Evolutionary conservation across 2,797 vertebrate species (phyloP), one percentile per base, ranked within the genome.

Genomic region (Sebastes aleutianus): DNA sequence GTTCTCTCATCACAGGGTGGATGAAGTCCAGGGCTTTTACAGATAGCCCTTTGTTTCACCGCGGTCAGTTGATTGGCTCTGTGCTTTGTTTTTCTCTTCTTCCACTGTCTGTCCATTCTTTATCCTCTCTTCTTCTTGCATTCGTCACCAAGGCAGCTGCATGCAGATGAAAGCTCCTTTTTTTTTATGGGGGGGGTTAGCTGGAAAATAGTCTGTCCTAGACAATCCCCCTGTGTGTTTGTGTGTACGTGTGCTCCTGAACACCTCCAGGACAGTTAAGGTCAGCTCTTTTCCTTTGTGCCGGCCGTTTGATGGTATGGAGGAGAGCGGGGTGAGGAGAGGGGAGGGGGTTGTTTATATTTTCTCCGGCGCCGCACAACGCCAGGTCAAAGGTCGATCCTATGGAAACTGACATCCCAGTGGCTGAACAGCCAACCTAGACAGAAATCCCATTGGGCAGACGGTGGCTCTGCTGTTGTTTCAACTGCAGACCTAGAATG

Each of bases 281-380:
- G 91, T 92, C 92, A 91, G 83, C 84, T 85, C 63, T 84, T 80
- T 88, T 88, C 79, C 90, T 95, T 94, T 95, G 94, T 95, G 88
- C 77, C 16, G 29, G 68, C 77, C 83, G 36, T 87, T 85, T 88
- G 74, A 87, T 87, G 82, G 79, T 64, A 78, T 77, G 81, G 66
- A 69, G 74, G 34, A 27, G 70, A 61, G 79, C 18, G 0, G 14
- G 56, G 36, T 14, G 80, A 24, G 59, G 43, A 8, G 43, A 76
- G 67, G 76, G 82, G 85, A 83, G 76, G 78, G 74, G 85, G 39
- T 56, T 85, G 91, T 83, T 91, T 91, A 77, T 81, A 36, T 80
- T 61, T 72, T 27, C 73, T 63, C 59, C 61, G 3, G 70, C 11
- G 14, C 73, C 68, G 34, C 79, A 69, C 32, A 73, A 79, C 18